Evolutionary conservation across 1,140 invertebrate species (phyloP).

Genomic region (Leguminivora glycinivorella): DNA sequence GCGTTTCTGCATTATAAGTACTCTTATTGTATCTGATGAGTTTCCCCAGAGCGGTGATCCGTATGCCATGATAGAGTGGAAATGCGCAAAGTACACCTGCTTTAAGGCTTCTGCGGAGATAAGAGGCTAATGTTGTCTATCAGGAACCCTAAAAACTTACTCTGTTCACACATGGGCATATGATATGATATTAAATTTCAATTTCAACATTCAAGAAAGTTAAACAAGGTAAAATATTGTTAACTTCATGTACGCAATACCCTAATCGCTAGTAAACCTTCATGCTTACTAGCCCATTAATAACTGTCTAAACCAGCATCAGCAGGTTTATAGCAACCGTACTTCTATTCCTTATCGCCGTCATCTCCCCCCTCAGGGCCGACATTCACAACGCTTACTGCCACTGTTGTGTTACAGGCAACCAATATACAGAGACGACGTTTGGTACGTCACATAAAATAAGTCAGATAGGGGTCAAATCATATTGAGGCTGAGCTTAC

Average conservation of each 20-base stretch:
- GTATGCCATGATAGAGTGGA: too few relatives aligned
- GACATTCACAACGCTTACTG: neutral
- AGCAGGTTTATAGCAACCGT: neutral
- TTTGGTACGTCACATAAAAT: neutral
- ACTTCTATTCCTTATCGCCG: slow-evolving; percentile 2
- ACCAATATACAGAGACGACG: neutral
- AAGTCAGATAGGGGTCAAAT: neutral
- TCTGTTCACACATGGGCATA: too few relatives aligned
- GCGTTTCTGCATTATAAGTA: too few relatives aligned
- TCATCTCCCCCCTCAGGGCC: neutral
- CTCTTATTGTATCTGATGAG: too few relatives aligned
- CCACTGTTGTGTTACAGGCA: neutral
- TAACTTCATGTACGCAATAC: neutral
- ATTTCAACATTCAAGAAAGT: too few relatives aligned
- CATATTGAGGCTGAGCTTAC: neutral
- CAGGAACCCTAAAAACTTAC: too few relatives aligned
- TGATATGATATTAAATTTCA: too few relatives aligned
- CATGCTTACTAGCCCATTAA: slow-evolving; percentile 1
- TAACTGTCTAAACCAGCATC: neutral
- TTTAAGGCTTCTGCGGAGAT: too few relatives aligned
- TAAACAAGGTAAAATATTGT: too few relatives aligned
- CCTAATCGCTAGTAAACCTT: neutral
- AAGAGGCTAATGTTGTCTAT: too few relatives aligned
- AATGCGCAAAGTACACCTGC: too few relatives aligned
- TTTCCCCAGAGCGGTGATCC: too few relatives aligned